Conservation (phyloP, 1,140 invertebrate species). For the Whitmania pigra region DNA sequence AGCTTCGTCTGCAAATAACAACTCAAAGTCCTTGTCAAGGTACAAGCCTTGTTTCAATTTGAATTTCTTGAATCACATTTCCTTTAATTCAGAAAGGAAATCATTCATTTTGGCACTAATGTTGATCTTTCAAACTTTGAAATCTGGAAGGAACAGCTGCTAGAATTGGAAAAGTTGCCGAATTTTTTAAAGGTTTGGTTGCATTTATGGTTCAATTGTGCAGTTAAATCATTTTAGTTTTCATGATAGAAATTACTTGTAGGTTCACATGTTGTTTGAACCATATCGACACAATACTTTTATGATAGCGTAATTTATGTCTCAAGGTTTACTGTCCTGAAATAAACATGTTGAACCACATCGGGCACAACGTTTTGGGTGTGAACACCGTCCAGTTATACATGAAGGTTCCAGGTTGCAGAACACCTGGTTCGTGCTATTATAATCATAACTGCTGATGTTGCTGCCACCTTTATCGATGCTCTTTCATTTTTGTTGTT, state of each 20-base stretch:
- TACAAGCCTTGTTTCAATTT: background rate
- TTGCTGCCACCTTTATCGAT: too few species aligned
- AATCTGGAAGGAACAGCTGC: conserved; percentile 77
- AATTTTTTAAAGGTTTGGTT: conserved; percentile 66
- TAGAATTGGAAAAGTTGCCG: conserved; percentile 83
- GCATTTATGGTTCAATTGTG: background rate
- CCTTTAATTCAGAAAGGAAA: conserved; percentile 17
- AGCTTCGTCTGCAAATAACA: background rate
- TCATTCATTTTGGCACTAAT: conserved; percentile 78
- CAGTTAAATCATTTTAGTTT: background rate
- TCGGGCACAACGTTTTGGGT: conserved; percentile 86
- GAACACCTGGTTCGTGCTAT: conserved; percentile 47
- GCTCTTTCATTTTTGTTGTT: conserved; percentile 3
- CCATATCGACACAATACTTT: background rate
- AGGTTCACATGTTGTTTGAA: background rate
- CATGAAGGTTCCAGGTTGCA: conserved; percentile 58
- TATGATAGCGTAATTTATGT: background rate
- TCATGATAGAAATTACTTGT: background rate
- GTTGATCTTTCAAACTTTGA: conserved; percentile 88
- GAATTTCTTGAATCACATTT: background rate
- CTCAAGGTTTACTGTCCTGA: conserved; percentile 50
- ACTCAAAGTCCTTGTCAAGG: background rate
- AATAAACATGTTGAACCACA: conserved; percentile 88
- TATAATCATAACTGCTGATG: too few species aligned
- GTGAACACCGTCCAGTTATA: conserved; percentile 97